Evolutionary conservation across 2,113 vertebrate species (phyloP).

Genomic region (Hystrix brachyura): DNA sequence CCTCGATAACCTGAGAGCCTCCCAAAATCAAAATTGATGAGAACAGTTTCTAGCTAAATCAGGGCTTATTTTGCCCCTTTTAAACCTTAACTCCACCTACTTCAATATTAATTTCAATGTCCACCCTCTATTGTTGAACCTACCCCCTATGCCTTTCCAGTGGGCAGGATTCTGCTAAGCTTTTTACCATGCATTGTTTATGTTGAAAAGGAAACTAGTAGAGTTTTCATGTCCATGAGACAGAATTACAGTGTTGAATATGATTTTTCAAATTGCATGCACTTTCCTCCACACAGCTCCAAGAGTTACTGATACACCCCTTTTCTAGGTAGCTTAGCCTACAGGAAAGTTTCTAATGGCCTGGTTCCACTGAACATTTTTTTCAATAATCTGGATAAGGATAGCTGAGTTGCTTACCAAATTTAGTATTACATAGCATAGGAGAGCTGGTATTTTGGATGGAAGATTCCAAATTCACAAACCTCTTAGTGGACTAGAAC

Average conservation of each 20-base stretch:
- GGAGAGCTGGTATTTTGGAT: background rate
- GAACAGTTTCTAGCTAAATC: background rate
- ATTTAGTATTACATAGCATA: background rate
- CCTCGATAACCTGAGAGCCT: background rate
- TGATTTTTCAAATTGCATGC: background rate
- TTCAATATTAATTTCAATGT: background rate
- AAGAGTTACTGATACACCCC: background rate
- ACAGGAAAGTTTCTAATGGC: background rate
- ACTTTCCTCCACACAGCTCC: background rate
- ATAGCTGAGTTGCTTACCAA: background rate
- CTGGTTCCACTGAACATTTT: background rate
- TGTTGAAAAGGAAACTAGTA: background rate
- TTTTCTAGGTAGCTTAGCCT: background rate
- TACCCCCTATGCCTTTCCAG: background rate
- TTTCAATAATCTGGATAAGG: background rate
- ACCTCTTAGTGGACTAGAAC: background rate
- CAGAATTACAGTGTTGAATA: background rate
- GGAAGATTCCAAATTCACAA: background rate
- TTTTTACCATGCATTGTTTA: background rate
- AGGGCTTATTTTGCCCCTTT: background rate
- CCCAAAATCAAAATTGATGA: background rate
- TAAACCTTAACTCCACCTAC: background rate
- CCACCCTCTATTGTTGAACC: background rate
- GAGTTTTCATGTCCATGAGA: background rate
- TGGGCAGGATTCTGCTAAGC: background rate